A percentile compares a stretch with the other conserved stretches of the same genome.
These are phyloP conservation scores for Mirounga angustirostris DNA, from an alignment of 2,113 vertebrate genomes.

Conservation along the genomic window DNA sequence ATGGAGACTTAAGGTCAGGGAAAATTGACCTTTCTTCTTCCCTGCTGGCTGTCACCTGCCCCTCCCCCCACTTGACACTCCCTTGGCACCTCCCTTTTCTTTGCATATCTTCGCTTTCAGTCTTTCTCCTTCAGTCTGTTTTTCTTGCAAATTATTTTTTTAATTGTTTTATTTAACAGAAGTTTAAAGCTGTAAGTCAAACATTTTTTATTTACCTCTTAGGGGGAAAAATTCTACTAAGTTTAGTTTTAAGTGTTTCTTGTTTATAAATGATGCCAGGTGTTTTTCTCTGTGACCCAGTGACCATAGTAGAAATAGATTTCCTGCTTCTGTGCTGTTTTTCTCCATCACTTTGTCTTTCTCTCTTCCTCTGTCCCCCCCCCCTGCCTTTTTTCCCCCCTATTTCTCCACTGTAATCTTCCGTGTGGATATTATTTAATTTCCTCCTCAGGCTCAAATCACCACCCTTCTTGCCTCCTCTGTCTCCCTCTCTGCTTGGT, in stretches of 20 bases:
- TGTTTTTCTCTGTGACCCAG: not conserved
- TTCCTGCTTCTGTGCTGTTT: not conserved
- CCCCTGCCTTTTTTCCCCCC: not conserved
- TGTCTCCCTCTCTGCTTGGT: not conserved
- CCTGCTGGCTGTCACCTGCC: not conserved
- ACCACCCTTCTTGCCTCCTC: not conserved
- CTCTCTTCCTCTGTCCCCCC: not conserved
- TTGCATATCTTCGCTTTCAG: not conserved
- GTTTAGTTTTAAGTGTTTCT: not conserved
- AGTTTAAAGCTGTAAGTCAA: not conserved
- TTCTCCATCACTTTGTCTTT: not conserved
- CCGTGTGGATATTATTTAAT: not conserved
- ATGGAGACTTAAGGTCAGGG: not conserved
- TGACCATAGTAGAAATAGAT: not conserved
- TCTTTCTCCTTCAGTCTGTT: conserved; percentile 14
- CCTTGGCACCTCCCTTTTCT: not conserved
- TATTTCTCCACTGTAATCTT: not conserved
- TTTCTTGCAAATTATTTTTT: not conserved
- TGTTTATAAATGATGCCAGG: not conserved
- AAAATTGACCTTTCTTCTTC: not conserved
- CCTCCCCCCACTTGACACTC: not conserved
- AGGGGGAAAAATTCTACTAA: not conserved
- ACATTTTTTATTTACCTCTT: not conserved
- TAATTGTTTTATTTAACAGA: not conserved
- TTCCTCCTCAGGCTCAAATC: not conserved